phyloP scores from a whole-genome alignment of 64 coral and sea anemone genomes.

The Trachythela sp. region DNA sequence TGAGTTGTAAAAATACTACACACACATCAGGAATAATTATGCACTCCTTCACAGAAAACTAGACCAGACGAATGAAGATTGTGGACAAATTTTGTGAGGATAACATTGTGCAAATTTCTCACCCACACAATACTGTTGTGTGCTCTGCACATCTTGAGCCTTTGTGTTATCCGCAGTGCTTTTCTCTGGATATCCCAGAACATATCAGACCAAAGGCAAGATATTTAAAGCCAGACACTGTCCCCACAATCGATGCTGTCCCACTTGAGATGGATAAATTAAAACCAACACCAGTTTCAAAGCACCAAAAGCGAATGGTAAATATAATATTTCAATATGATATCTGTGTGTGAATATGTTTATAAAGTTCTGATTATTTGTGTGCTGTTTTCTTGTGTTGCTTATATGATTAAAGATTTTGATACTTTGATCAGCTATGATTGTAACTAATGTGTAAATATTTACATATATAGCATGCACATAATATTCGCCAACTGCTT shows the following conservation, averaged over 20 bases:
- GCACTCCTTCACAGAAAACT: background rate
- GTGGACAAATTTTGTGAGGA: slow-evolving; percentile 5
- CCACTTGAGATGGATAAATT: background rate
- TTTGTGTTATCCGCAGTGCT: background rate
- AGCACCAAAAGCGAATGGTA: background rate
- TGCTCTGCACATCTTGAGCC: background rate
- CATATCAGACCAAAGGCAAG: background rate
- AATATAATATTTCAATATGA: no score
- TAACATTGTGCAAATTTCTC: background rate
- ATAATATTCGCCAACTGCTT: no score
- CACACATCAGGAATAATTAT: slow-evolving; percentile 2
- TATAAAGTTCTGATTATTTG: no score
- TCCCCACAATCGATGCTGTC: background rate
- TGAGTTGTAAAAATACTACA: slow-evolving; percentile 14
- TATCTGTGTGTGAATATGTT: no score
- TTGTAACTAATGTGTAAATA: no score
- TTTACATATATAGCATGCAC: no score
- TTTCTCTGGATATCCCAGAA: background rate
- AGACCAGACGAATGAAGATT: background rate
- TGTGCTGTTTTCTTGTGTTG: no score
- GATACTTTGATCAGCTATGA: no score
- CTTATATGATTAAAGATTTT: no score
- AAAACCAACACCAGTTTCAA: background rate
- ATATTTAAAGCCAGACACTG: background rate
- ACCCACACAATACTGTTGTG: background rate